Conservation (phyloP, 2,888 invertebrate genomes). For the Eurytoma californica region DNA sequence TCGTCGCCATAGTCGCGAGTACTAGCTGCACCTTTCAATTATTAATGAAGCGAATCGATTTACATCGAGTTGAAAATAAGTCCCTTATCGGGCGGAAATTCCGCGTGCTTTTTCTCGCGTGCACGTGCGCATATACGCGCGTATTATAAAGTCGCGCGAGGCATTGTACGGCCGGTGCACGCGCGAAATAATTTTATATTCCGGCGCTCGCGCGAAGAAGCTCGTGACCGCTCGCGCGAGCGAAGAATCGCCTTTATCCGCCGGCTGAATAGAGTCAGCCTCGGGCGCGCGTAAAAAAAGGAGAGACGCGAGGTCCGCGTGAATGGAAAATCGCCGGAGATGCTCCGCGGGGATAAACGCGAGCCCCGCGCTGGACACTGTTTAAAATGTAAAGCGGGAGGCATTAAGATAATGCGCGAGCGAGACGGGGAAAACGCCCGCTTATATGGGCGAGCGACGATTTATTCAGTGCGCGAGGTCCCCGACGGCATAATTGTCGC, state of each 20-base stretch:
- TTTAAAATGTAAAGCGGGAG: conserved; percentile 60
- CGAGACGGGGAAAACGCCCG: conserved; percentile 60
- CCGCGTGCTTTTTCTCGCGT: background rate
- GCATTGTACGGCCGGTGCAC: conserved; percentile 12
- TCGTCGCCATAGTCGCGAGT: background rate
- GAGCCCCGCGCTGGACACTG: conserved; percentile 52
- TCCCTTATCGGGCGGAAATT: conserved; percentile 31
- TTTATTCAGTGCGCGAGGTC: conserved; percentile 35
- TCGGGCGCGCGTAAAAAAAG: conserved; percentile 12
- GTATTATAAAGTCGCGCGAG: background rate
- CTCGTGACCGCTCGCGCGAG: conserved; percentile 25
- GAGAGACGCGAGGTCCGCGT: conserved; percentile 32
- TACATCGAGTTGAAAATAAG: conserved; percentile 20
- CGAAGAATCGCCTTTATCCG: conserved; percentile 29
- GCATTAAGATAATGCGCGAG: conserved; percentile 59
- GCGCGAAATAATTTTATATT: conserved; percentile 44
- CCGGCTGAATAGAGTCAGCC: conserved; percentile 45
- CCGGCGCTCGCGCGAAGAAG: conserved; percentile 15
- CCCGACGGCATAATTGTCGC: too few species aligned
- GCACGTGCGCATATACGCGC: background rate
- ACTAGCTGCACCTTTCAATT: conserved; percentile 33
- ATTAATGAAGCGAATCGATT: conserved; percentile 48
- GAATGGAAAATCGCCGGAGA: conserved; percentile 11
- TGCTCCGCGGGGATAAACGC: conserved; percentile 56
- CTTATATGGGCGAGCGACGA: conserved; percentile 19